These are phyloP conservation scores for Portevinia maculata DNA, from an alignment of 2,888 invertebrate genomes.

Conservation along the genomic window DNA sequence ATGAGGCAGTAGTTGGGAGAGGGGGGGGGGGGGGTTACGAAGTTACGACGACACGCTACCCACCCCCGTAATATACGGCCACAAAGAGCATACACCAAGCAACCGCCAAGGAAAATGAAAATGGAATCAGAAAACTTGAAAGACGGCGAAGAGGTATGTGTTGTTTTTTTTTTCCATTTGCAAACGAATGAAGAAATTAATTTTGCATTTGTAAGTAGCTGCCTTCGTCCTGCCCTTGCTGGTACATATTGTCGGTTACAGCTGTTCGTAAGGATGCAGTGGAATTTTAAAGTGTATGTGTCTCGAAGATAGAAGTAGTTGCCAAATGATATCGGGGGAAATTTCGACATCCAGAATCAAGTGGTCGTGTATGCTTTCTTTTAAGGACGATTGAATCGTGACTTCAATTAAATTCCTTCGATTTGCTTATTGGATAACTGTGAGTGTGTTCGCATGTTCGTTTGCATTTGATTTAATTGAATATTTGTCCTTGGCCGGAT, in stretches of 20 bases:
- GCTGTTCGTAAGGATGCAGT: conserved; percentile 25
- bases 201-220: conserved; percentile 74
- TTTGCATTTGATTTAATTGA: conserved; percentile 63
- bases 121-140: conserved; percentile 47
- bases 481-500: conserved; percentile 54
- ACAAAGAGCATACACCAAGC: conserved; percentile 68
- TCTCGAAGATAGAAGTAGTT: conserved; percentile 46
- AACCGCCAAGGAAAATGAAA: conserved; percentile 62
- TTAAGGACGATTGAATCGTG: conserved; percentile 77
- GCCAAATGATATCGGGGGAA: conserved; percentile 46
- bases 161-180: conserved; percentile 44
- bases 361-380: conserved; percentile 41
- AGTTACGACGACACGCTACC: neutral
- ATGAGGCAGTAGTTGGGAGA: neutral
- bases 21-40: neutral
- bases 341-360: conserved; percentile 20
- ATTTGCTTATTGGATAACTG: conserved; percentile 76
- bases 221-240: neutral
- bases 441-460: conserved; percentile 13
- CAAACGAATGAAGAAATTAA: conserved; percentile 72
- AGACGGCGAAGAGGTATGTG: conserved; percentile 18
- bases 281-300: conserved; percentile 23
- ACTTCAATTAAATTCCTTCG: conserved; percentile 83
- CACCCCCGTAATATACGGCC: conserved; percentile 36
- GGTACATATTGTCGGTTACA: neutral